phyloP scores from a whole-genome alignment of 2,797 vertebrate genomes.

The Danio kyathit region DNA sequence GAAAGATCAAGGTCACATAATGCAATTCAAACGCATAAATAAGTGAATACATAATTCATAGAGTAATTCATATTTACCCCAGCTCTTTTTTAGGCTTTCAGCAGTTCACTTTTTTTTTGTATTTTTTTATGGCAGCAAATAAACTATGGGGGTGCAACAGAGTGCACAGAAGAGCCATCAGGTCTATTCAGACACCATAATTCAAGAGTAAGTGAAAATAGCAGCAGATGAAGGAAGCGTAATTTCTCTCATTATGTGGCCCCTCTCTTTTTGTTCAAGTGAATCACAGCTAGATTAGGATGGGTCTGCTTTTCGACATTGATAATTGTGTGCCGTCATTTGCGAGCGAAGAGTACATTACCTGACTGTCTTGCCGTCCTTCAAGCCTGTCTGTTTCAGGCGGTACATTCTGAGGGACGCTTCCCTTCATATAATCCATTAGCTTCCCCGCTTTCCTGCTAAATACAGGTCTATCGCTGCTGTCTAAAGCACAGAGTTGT shows the following conservation, averaged over 20 bases:
- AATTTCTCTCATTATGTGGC: constrained; percentile 49
- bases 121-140: background rate
- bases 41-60: too few species aligned
- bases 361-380: constrained; percentile 68
- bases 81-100: too few species aligned
- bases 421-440: constrained; percentile 76
- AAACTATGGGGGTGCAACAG: background rate
- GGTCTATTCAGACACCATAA: constrained; percentile 34
- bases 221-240: constrained; percentile 32
- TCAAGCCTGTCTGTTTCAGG: constrained; percentile 49
- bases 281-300: constrained; percentile 70
- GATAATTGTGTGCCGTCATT: constrained; percentile 71
- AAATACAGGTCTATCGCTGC: constrained; percentile 59
- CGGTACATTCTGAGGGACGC: constrained; percentile 55
- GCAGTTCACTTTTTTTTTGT: too few species aligned
- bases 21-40: too few species aligned
- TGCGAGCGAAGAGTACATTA: constrained; percentile 69
- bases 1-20: too few species aligned
- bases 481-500: constrained; percentile 50
- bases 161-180: constrained; percentile 21
- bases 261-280: constrained; percentile 56
- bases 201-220: constrained; percentile 42
- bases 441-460: constrained; percentile 65
- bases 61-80: too few species aligned
- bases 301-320: constrained; percentile 66